Evolutionary conservation across 1,140 invertebrate species (phyloP), one percentile per base, ranked within the genome.

Genomic region (Solen grandis): DNA sequence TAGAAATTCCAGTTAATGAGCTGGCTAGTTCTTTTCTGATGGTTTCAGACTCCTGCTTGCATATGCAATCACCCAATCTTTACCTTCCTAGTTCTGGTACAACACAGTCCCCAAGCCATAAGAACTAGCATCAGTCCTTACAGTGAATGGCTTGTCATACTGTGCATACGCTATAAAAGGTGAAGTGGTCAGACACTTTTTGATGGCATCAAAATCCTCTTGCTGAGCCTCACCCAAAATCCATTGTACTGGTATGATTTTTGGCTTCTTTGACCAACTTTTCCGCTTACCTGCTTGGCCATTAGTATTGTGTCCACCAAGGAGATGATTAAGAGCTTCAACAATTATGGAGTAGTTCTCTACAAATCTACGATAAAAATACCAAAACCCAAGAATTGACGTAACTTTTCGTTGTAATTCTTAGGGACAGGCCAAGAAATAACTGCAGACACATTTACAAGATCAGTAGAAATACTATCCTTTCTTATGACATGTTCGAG

Each of bases 311-410:
- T 66, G 50, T 25, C 74, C 74, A 54, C 68, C 50, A 31, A 77
- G 50, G 5, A 66, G 35, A 14, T 50, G 13, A 77, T 66, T 77
- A n/a, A 66, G 29, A 31, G 74, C 41, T 33, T 65, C 29, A 54
- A 54, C 62, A 52, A 66, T 77, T 10, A 19, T 33, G 10, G 74
- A 60, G 38, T 66, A 66, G 31, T 72, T 73, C n/a, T n/a, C n/a
- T n/a, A n/a, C n/a, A n/a, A n/a, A n/a, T n/a, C n/a, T n/a, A n/a
- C n/a, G n/a, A n/a, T 38, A 73, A 36, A 73, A 10, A 54, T 57
- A 36, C 54, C 54, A 60, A 38, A 36, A 16, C 70, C 55, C 36
- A 73, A 57, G 60, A 73, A 73, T 16, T 19, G 31, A 8, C 70
- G n/a, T n/a, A n/a, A n/a, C n/a, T n/a, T n/a, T n/a, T n/a, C n/a